Percentiles rank a stretch among this genome's conserved stretches.
These are phyloP conservation scores for Iselma pallidipennis DNA, from an alignment of 2,888 invertebrate genomes.

Conservation along the genomic window DNA sequence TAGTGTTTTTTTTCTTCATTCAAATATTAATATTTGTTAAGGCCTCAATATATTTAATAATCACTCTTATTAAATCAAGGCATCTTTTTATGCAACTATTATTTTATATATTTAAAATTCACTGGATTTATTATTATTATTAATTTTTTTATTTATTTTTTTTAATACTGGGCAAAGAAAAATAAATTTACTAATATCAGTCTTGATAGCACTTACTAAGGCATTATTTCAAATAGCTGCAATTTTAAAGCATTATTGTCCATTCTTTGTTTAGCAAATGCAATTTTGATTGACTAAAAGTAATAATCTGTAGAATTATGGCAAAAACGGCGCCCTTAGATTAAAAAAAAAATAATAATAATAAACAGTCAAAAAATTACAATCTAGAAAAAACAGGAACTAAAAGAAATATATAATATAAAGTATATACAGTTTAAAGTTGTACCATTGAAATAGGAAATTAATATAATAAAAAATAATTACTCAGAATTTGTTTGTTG, in stretches of 20 bases:
- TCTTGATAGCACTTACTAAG: neutral
- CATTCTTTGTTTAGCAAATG: neutral
- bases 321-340: neutral
- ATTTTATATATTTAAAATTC: too few species aligned
- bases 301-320: neutral
- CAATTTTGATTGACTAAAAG: neutral
- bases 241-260: neutral
- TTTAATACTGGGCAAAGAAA: constrained; percentile 1
- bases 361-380: neutral
- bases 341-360: too few species aligned
- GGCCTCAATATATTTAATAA: neutral
- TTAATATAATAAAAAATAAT: constrained; percentile 16
- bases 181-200: neutral
- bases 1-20: neutral
- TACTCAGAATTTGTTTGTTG: constrained; percentile 2
- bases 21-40: neutral
- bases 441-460: constrained; percentile 42
- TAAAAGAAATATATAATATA: constrained; percentile 26
- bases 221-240: neutral
- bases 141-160: neutral
- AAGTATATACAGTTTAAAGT: constrained; percentile 35
- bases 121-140: neutral
- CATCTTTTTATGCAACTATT: neutral
- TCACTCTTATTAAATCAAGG: neutral
- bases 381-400: neutral